phyloP scores from a whole-genome alignment of 2,113 vertebrate genomes.

The rabbit (Oryctolagus cuniculus) region mOryCun1.1 NC_091438.1:152691001-152691500 shows the following conservation, averaged over 20 bases:
- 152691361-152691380: too few species aligned
- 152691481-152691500: too few species aligned
- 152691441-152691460: too few species aligned
- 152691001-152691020: fast-evolving
- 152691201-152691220: not conserved
- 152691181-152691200: not conserved
- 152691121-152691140: not conserved
- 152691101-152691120: too few species aligned
- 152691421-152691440: too few species aligned
- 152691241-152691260: fast-evolving
- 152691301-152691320: not conserved
- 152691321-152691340: not conserved
- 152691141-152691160: fast-evolving
- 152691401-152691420: too few species aligned
- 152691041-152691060: not conserved
- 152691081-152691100: not conserved
- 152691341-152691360: too few species aligned
- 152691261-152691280: too few species aligned
- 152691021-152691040: not conserved
- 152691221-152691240: fast-evolving
- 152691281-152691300: not conserved
- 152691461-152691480: too few species aligned
- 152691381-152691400: too few species aligned
- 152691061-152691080: not conserved
- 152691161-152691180: not conserved